Base-by-base conservation (phyloP, 1,140 invertebrate genomes). In the Sipha flava region DNA sequence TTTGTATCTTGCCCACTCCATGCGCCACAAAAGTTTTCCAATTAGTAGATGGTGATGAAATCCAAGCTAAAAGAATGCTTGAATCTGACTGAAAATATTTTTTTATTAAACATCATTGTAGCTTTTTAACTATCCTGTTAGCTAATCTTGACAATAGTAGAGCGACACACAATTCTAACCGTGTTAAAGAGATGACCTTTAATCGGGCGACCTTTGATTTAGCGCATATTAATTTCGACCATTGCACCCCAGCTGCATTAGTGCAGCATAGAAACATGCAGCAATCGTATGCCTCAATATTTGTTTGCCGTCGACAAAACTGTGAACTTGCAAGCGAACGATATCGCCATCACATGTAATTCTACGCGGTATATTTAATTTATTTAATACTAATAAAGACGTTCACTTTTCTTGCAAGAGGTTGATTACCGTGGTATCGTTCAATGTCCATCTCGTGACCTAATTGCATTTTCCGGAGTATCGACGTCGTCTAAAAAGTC, bases 81-180 rank as follows among this genome's bases (percentile, higher is more conserved):
- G 79, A 80, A 43, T 81, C 79, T 37, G 40, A 54, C 79, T 77
- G 80, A 43, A 54, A 29, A 45, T 72, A 59, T 5, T 31, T 59
- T 75, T 26, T 0, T n/a, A 43, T 18, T 52, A 79, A 64, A 45
- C 68, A 16, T 14, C 62, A 45, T 45, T 52, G 21, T 57, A 81
- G 18, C 9, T 34, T n/a, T n/a, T n/a, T 9, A 52, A 26, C 29
- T 3, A 85, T 80, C 43, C 83, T 81, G n/a, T 82, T 37, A 34
- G 85, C 26, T 34, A 86, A 77, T n/a, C 83, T 82, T 12, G 84
- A 82, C 5, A 87, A 79, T 23, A 88, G 59, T 5, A 84, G 49
- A 10, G 87, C 87, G 9, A 83, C 87, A 66, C 82, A 84, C 12
- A 89, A 81, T 82, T 89, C 88, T 18, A 88, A 81, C 79, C 86